Conservation (phyloP, 2,888 invertebrate species). For the Ypsolopha sequella region DNA sequence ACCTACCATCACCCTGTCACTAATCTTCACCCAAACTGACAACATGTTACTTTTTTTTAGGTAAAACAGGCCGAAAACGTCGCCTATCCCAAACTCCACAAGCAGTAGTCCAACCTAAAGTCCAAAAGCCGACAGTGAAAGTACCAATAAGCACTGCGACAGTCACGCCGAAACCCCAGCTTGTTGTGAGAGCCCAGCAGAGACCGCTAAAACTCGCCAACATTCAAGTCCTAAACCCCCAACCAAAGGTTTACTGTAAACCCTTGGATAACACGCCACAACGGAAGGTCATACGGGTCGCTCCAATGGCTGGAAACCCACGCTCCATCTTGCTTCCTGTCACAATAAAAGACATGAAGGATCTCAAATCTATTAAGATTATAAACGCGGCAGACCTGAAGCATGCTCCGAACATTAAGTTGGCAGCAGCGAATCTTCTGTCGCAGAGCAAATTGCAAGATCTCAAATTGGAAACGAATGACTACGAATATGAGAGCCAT, state of each 20-base stretch:
- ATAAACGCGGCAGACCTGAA: conserved; percentile 74
- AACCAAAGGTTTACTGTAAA: conserved; percentile 58
- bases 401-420: conserved; percentile 64
- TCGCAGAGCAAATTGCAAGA: conserved; percentile 59
- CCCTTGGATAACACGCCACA: conserved; percentile 57
- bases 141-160: conserved; percentile 23
- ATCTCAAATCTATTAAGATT: conserved; percentile 79
- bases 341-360: conserved; percentile 77
- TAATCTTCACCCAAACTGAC: too few relatives aligned
- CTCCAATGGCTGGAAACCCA: conserved; percentile 65
- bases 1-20: too few relatives aligned
- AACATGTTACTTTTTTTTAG: conserved; percentile 21
- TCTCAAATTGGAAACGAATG: conserved; percentile 42
- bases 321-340: conserved; percentile 80
- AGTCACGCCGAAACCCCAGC: conserved; percentile 37
- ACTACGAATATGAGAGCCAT: conserved; percentile 45
- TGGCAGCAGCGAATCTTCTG: conserved; percentile 61
- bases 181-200: conserved; percentile 57
- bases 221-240: conserved; percentile 52
- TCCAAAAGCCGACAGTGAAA: conserved; percentile 49
- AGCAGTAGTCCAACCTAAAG: conserved; percentile 48
- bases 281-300: conserved; percentile 50
- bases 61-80: conserved; percentile 52
- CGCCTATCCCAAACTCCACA: conserved; percentile 54
- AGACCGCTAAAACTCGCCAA: conserved; percentile 54